phyloP scores from a whole-genome alignment of 2,888 invertebrate species.

The Eulithis testata region DNA sequence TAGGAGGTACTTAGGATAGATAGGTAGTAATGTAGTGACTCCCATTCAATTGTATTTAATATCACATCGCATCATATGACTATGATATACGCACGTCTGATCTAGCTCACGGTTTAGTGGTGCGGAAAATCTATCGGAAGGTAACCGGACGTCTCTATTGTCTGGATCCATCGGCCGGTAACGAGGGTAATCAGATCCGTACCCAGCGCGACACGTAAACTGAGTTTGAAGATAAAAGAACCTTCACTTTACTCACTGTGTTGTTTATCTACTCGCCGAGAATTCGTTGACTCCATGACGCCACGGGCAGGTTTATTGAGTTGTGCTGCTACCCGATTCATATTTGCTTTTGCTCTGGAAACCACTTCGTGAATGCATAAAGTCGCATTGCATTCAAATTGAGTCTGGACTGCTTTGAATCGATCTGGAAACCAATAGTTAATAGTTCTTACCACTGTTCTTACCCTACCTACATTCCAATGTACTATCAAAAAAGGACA shows the following conservation, averaged over 20 bases:
- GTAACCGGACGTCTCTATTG: conserved; percentile 47
- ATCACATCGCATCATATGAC: conserved; percentile 7
- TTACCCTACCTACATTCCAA: too few species aligned
- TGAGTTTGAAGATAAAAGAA: conserved; percentile 10
- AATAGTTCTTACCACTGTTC: too few species aligned
- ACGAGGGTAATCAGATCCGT: conserved; percentile 51
- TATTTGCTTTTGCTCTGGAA: too few species aligned
- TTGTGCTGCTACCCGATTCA: too few species aligned
- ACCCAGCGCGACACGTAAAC: conserved; percentile 30
- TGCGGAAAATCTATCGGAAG: conserved; percentile 45
- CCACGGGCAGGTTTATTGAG: too few species aligned
- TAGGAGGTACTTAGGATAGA: neutral
- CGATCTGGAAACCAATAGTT: too few species aligned
- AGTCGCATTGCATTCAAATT: too few species aligned
- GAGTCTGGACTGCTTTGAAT: too few species aligned
- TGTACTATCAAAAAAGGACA: too few species aligned
- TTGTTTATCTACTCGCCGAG: conserved; percentile 7
- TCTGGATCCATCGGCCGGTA: conserved; percentile 40
- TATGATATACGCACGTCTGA: conserved; percentile 3
- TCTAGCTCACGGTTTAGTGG: conserved; percentile 38
- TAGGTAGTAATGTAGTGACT: neutral
- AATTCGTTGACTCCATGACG: neutral
- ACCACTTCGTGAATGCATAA: too few species aligned
- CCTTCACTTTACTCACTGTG: conserved; percentile 10
- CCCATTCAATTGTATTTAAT: neutral